A percentile compares a stretch with the other conserved stretches of the same genome.
Conservation (phyloP, 2,888 invertebrate genomes). For the Willowsia nigromaculata region DNA sequence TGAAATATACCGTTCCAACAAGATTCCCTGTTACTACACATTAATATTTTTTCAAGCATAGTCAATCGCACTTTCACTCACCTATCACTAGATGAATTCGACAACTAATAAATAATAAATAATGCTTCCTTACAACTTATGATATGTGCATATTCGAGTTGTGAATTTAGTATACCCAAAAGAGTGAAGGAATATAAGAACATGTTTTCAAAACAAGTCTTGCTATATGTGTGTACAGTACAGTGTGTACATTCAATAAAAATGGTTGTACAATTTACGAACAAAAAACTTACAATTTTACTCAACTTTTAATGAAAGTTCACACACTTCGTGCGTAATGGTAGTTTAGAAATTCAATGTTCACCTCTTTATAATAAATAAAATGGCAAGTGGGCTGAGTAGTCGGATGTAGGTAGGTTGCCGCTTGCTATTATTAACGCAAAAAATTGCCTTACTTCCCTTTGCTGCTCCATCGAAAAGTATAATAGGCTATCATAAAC, state of each 20-base stretch:
- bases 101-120: slow-evolving; percentile 43
- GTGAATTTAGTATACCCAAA: slow-evolving; percentile 7
- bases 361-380: slow-evolving; percentile 63
- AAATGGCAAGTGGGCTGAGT: slow-evolving; percentile 64
- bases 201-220: neutral
- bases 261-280: slow-evolving; percentile 1
- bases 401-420: slow-evolving; percentile 67
- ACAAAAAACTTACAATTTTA: slow-evolving; percentile 53
- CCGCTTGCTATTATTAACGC: slow-evolving; percentile 51
- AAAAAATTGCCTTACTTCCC: slow-evolving; percentile 41
- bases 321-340: slow-evolving; percentile 68
- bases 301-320: slow-evolving; percentile 70
- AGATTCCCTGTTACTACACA: neutral
- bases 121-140: slow-evolving; percentile 28
- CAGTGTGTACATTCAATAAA: neutral
- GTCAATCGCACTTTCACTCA: slow-evolving; percentile 45
- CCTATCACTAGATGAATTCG: slow-evolving; percentile 22
- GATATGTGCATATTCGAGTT: neutral
- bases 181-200: neutral
- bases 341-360: slow-evolving; percentile 69
- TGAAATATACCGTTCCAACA: neutral
- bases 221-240: neutral
- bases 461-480: neutral
- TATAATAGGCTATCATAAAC: too few species aligned
- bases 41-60: neutral